Evolutionary conservation across 23 tunicate species (phyloP).

Genomic region (Styela clava): DNA sequence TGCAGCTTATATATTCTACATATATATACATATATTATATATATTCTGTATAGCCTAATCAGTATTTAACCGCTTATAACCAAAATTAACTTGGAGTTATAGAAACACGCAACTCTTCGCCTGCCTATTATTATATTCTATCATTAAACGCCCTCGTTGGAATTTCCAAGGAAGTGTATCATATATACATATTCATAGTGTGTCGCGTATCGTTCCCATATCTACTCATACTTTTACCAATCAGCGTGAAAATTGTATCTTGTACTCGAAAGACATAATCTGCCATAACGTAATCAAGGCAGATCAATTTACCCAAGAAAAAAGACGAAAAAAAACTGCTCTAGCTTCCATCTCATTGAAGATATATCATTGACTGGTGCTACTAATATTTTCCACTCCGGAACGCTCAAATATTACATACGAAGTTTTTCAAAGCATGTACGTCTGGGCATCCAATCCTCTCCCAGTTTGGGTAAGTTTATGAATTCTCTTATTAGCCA

Average conservation of each 20-base stretch:
- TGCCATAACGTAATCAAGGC: not conserved
- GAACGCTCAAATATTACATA: not conserved
- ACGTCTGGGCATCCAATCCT: conserved; percentile 82
- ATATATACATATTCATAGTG: not conserved
- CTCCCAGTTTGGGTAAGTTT: conserved; percentile 75
- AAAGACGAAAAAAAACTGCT: not conserved
- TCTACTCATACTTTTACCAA: not conserved
- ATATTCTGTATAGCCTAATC: conserved; percentile 39
- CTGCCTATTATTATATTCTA: not conserved
- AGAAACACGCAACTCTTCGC: not conserved
- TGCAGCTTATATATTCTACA: conserved; percentile 22
- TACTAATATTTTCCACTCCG: not conserved
- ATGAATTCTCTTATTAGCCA: not conserved
- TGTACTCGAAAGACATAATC: not conserved
- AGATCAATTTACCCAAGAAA: not conserved
- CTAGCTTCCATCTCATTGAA: too few relatives aligned
- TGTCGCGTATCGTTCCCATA: not conserved
- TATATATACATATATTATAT: conserved; percentile 22
- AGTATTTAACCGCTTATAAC: conserved; percentile 28
- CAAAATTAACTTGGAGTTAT: not conserved
- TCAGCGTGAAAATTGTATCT: not conserved
- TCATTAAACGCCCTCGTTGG: not conserved
- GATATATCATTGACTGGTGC: too few relatives aligned
- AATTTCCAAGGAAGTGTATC: not conserved
- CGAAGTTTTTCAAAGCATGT: conserved; percentile 37